Percentiles rank a stretch among this genome's conserved stretches.
Conservation (phyloP, 2,888 invertebrate species). For the Adelognathus sp. region DNA sequence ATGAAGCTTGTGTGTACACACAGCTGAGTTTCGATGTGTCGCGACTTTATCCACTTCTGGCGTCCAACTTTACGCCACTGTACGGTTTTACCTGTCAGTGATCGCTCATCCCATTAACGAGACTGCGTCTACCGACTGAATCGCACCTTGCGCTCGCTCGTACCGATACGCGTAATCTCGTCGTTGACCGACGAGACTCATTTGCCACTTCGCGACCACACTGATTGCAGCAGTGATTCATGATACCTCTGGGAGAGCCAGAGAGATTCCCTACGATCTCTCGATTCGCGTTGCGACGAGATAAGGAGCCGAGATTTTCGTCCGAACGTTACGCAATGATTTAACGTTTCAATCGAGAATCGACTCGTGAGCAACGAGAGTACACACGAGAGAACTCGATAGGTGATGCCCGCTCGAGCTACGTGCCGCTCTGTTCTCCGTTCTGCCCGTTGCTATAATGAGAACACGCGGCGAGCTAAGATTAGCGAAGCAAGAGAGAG, state of each 20-base stretch:
- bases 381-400: background rate
- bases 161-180: background rate
- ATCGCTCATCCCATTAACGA: conserved; percentile 53
- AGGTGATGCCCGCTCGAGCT: background rate
- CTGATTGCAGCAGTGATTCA: too few species aligned
- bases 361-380: conserved; percentile 13
- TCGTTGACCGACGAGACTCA: background rate
- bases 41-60: conserved; percentile 30
- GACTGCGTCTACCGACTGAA: conserved; percentile 16
- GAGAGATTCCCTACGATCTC: background rate
- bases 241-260: too few species aligned
- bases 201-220: too few species aligned
- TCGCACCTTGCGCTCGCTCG: conserved; percentile 17
- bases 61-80: conserved; percentile 51
- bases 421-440: conserved; percentile 29
- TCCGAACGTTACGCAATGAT: conserved; percentile 30
- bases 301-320: background rate
- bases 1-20: background rate
- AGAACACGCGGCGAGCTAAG: conserved; percentile 68
- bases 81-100: conserved; percentile 52
- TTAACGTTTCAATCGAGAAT: conserved; percentile 24
- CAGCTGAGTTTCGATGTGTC: background rate
- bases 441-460: conserved; percentile 65
- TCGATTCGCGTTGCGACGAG: background rate
- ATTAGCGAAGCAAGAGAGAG: conserved; percentile 68